Evolutionary conservation across 2,113 vertebrate species (phyloP), one percentile per base, ranked within the genome.

Genomic region (Eretmochelys imbricata): DNA sequence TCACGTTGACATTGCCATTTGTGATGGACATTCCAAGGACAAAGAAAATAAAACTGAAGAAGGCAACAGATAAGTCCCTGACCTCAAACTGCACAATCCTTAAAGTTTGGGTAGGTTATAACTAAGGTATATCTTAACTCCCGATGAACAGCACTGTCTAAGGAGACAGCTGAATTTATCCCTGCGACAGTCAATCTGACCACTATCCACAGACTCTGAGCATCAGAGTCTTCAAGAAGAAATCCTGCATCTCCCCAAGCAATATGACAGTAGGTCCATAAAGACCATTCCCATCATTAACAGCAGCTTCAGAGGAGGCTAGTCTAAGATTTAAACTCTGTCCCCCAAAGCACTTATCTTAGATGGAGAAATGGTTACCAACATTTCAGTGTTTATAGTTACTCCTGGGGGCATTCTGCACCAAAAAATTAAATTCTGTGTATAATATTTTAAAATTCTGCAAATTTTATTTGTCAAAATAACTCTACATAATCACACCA

Each of bases 61-160:
- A 62, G 75, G 3, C 0, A 0, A 69, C 29, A 48, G 11, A 6
- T 8, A 86, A 38, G 2, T 76, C 11, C 2, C 35, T 69, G 65
- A n/a, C 14, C 35, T 69, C 35, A n/a, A 69, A 20, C 35, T 69
- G 35, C 65, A 69, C 8, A n/a, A 65, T 85, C 62, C 29, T 75
- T 85, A 25, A 78, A 87, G 35, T 11, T 87, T 17, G 14, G 29
- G 62, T 65, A 35, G 0, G 86, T 84, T 88, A 85, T 25, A 80
- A 3, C 1, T 48, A 85, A 38, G 24, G 8, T n/a, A 17, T 4
- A 65, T 35, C 7, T 59, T 2, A 10, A 1, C n/a, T 92, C 92
- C 83, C 35, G 31, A 35, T 9, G 50, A 12, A 4, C 12, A 5
- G 69, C 59, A 13, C 50, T 94, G 27, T 59, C 55, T 84, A 91